Percentiles rank a stretch among this genome's conserved stretches.
phyloP scores from a whole-genome alignment of 2,888 invertebrate species.

The Exephanes ischioxanthus region DNA sequence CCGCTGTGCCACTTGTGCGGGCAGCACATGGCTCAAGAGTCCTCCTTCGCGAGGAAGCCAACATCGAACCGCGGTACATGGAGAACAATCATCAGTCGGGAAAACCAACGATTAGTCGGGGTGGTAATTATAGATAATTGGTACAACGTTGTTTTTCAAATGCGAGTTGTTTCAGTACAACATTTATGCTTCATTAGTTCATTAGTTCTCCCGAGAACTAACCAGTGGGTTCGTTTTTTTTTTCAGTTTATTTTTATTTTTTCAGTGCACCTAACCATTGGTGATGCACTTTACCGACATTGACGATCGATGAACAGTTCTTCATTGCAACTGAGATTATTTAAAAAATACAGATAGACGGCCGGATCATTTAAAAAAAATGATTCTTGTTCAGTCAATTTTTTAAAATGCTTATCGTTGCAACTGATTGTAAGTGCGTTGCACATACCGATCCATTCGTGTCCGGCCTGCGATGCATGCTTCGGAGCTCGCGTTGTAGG shows the following conservation, averaged over 20 bases:
- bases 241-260: not conserved
- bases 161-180: too few relatives aligned
- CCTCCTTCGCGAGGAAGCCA: not conserved
- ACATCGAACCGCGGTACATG: not conserved
- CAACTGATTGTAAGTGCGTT: not conserved
- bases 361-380: not conserved
- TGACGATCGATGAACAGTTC: not conserved
- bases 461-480: not conserved
- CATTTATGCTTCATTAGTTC: too few relatives aligned
- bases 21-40: not conserved
- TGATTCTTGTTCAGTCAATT: not conserved
- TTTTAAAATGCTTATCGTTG: not conserved
- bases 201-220: too few relatives aligned
- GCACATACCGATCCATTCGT: not conserved
- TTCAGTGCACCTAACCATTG: not conserved
- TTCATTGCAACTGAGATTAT: not conserved
- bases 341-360: not conserved
- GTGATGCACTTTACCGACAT: too few relatives aligned
- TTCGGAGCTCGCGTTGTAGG: not conserved
- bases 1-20: not conserved
- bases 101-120: not conserved
- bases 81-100: not conserved
- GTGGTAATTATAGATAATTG: too few relatives aligned
- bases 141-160: too few relatives aligned
- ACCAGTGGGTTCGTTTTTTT: too few relatives aligned